Conservation (phyloP, 2,113 vertebrate species). For the Notiomystis cincta region DNA sequence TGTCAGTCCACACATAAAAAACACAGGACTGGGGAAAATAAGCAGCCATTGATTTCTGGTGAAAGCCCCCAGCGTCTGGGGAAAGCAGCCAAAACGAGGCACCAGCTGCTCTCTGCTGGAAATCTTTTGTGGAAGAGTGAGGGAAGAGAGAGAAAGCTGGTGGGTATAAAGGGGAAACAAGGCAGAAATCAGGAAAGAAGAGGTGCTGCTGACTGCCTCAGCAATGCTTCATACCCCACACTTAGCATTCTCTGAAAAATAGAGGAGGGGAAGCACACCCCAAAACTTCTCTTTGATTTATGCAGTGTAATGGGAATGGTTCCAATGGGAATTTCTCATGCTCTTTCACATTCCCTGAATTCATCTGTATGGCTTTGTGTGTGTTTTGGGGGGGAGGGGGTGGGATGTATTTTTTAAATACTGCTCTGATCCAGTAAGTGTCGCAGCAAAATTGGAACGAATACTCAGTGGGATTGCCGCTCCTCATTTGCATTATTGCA, state of each 20-base stretch:
- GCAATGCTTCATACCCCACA: slow-evolving; percentile 40
- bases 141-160: slow-evolving; percentile 62
- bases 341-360: slow-evolving; percentile 72
- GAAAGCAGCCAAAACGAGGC: slow-evolving; percentile 75
- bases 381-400: neutral
- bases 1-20: slow-evolving; percentile 77
- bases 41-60: slow-evolving; percentile 80
- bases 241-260: slow-evolving; percentile 46
- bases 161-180: slow-evolving; percentile 59
- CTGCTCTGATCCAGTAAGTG: slow-evolving; percentile 46
- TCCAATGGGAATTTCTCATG: slow-evolving; percentile 78
- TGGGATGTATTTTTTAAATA: neutral
- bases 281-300: slow-evolving; percentile 64
- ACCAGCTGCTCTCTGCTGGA: slow-evolving; percentile 83
- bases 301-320: slow-evolving; percentile 63
- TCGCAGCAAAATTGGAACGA: slow-evolving; percentile 62
- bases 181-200: slow-evolving; percentile 58
- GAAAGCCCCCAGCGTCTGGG: slow-evolving; percentile 69
- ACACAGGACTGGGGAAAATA: slow-evolving; percentile 68
- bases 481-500: slow-evolving; percentile 59
- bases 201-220: slow-evolving; percentile 23
- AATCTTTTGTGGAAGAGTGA: slow-evolving; percentile 74
- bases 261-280: neutral
- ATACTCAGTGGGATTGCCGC: slow-evolving; percentile 39
- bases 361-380: neutral